Percentiles rank a stretch among this genome's conserved stretches.
These are phyloP conservation scores for Propsilocerus akamusi DNA, from an alignment of 1,140 invertebrate species.

Conservation along the genomic window DNA sequence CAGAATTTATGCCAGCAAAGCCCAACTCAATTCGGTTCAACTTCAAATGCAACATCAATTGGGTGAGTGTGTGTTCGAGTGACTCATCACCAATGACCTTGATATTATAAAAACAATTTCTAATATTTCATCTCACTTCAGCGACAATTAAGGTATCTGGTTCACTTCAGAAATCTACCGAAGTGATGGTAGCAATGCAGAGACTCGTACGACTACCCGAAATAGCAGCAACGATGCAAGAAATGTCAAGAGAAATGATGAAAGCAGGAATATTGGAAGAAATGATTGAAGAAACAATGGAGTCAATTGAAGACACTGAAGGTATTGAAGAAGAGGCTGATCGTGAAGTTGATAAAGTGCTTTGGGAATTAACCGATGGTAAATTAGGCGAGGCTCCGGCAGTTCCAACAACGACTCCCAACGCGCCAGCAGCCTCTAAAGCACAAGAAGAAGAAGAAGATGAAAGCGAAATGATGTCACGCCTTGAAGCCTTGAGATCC, in stretches of 20 bases:
- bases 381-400: constrained; percentile 77
- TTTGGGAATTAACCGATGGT: constrained; percentile 90
- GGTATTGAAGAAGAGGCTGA: constrained; percentile 87
- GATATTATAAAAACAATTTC: not conserved
- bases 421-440: constrained; percentile 29
- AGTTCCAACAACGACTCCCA: constrained; percentile 44
- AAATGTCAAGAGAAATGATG: constrained; percentile 98
- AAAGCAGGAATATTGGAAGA: constrained; percentile 98
- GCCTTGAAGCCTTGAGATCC: constrained; percentile 65
- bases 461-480: constrained; percentile 68
- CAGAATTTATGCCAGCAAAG: constrained; percentile 88
- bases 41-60: constrained; percentile 98
- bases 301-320: constrained; percentile 70
- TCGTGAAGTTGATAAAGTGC: constrained; percentile 85
- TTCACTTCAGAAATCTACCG: constrained; percentile 78
- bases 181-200: constrained; percentile 95
- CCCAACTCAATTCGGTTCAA: constrained; percentile 93
- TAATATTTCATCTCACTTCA: constrained; percentile 13
- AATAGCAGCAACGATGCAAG: constrained; percentile 88
- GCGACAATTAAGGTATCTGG: constrained; percentile 81
- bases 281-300: constrained; percentile 97
- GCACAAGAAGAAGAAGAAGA: constrained; percentile 35
- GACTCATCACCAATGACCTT: not conserved
- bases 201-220: constrained; percentile 76
- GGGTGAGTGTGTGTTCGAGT: constrained; percentile 31